phyloP scores from a whole-genome alignment of 2,888 invertebrate genomes.

The Agrilus cyanescens region DNA sequence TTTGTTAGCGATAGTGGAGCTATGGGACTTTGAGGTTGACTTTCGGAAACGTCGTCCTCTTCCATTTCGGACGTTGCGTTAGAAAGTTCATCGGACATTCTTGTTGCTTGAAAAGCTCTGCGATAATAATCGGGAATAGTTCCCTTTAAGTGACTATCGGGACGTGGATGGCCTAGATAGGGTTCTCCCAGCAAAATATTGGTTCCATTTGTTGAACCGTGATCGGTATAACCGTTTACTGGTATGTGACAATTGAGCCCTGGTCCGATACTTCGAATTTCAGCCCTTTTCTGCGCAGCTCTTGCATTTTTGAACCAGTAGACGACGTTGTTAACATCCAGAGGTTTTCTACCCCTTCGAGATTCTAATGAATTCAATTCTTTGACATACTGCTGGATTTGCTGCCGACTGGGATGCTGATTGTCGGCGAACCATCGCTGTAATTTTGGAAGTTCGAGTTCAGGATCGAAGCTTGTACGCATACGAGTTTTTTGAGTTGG shows the following conservation, averaged over 20 bases:
- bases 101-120: slow-evolving; percentile 44
- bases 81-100: slow-evolving; percentile 55
- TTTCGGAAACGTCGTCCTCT: slow-evolving; percentile 48
- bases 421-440: slow-evolving; percentile 97
- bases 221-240: slow-evolving; percentile 53
- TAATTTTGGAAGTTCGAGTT: slow-evolving; percentile 87
- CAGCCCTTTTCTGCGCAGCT: slow-evolving; percentile 88
- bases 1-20: slow-evolving; percentile 61
- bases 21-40: slow-evolving; percentile 52
- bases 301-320: slow-evolving; percentile 98
- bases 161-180: slow-evolving; percentile 39
- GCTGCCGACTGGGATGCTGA: slow-evolving; percentile 92
- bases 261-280: slow-evolving; percentile 50
- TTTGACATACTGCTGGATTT: slow-evolving; percentile 91
- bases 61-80: slow-evolving; percentile 56
- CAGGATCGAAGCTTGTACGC: slow-evolving; percentile 95
- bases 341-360: slow-evolving; percentile 80
- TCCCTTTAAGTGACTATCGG: slow-evolving; percentile 51
- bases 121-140: slow-evolving; percentile 45
- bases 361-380: slow-evolving; percentile 89
- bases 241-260: slow-evolving; percentile 49
- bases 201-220: slow-evolving; percentile 51
- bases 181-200: slow-evolving; percentile 49
- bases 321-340: slow-evolving; percentile 92
- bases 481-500: slow-evolving; percentile 84